Evolutionary conservation across 2,113 vertebrate genomes (phyloP).

Genomic region (mouse (Mus musculus)): DNA sequence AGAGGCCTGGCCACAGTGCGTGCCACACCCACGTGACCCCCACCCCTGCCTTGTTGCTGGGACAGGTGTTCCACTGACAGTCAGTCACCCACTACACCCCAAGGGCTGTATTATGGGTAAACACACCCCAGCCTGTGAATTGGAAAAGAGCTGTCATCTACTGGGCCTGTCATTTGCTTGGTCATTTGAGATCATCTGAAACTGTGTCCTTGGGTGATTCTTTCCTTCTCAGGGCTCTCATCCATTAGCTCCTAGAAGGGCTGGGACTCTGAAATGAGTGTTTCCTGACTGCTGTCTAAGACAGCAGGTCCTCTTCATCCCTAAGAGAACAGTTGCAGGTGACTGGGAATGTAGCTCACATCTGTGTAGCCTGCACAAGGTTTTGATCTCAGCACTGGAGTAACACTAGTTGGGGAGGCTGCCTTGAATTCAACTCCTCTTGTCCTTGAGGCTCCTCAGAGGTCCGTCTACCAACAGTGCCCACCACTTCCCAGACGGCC

Average conservation of each 20-base stretch:
- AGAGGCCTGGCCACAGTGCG: background rate
- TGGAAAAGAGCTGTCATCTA: background rate
- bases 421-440: background rate
- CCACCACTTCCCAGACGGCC: conserved; percentile 1
- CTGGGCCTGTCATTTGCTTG: background rate
- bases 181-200: background rate
- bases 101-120: background rate
- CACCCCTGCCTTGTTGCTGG: background rate
- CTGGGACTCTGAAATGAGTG: background rate
- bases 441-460: background rate
- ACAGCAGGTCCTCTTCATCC: background rate
- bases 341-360: background rate
- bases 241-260: background rate
- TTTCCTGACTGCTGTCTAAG: background rate
- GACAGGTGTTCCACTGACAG: conserved; percentile 21
- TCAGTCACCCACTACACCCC: background rate
- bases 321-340: background rate
- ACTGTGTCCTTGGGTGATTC: background rate
- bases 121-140: background rate
- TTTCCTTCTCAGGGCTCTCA: background rate
- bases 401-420: background rate
- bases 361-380: background rate
- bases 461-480: background rate
- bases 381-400: background rate
- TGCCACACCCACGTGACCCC: background rate